These are phyloP conservation scores for Nemurella pictetii DNA, from an alignment of 2,888 invertebrate genomes.

Conservation along the genomic window DNA sequence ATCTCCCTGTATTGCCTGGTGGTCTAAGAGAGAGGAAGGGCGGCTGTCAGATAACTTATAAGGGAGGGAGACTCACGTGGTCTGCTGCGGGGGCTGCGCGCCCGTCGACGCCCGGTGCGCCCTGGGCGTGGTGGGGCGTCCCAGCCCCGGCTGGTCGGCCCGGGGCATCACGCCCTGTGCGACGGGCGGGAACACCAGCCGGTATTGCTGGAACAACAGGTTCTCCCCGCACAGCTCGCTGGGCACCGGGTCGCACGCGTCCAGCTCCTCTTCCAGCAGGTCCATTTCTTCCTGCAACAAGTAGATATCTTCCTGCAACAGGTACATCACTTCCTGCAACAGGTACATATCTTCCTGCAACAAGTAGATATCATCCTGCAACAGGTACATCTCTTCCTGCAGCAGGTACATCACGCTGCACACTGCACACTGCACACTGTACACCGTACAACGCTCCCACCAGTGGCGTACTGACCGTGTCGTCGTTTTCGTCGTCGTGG, in stretches of 20 bases:
- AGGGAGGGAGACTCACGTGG: neutral
- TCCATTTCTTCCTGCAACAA: constrained; percentile 55
- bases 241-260: constrained; percentile 52
- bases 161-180: constrained; percentile 39
- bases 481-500: constrained; percentile 51
- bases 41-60: too few relatives aligned
- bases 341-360: neutral
- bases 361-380: constrained; percentile 56
- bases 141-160: constrained; percentile 19
- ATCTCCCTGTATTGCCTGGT: too few relatives aligned
- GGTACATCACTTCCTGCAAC: neutral
- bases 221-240: constrained; percentile 38
- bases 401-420: too few relatives aligned
- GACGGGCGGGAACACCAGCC: constrained; percentile 40
- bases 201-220: constrained; percentile 39
- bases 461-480: constrained; percentile 27
- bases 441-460: too few relatives aligned
- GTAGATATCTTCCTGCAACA: neutral
- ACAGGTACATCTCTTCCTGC: constrained; percentile 48
- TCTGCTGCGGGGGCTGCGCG: neutral
- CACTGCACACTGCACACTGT: too few relatives aligned
- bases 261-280: constrained; percentile 57
- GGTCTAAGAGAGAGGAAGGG: too few relatives aligned
- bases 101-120: neutral
- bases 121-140: constrained; percentile 37